Conservation (phyloP, 2,888 invertebrate genomes). For the Apodemia mormo region DNA sequence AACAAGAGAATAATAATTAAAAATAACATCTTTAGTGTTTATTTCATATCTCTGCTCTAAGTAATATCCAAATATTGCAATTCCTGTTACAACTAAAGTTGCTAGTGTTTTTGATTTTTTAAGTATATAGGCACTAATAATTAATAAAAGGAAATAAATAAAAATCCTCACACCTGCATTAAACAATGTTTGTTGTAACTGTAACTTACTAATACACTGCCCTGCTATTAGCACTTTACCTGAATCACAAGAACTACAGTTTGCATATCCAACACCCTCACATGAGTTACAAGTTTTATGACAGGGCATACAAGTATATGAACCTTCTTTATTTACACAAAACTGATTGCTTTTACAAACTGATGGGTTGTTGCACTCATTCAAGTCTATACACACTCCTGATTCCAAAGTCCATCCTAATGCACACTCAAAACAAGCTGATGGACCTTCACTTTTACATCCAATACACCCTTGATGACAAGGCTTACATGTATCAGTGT, state of each 20-base stretch:
- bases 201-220: conserved; percentile 54
- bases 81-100: conserved; percentile 48
- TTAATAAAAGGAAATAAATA: conserved; percentile 53
- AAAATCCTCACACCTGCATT: conserved; percentile 40
- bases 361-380: conserved; percentile 87
- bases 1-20: conserved; percentile 20
- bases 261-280: conserved; percentile 90
- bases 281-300: conserved; percentile 92
- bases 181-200: conserved; percentile 47
- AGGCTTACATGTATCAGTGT: conserved; percentile 85
- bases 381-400: conserved; percentile 89
- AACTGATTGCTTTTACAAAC: conserved; percentile 86
- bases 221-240: conserved; percentile 54
- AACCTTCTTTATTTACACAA: conserved; percentile 93
- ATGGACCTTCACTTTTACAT: conserved; percentile 87
- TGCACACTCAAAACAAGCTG: conserved; percentile 77
- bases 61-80: conserved; percentile 55
- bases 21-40: conserved; percentile 31
- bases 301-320: conserved; percentile 89
- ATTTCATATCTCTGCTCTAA: conserved; percentile 46
- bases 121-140: conserved; percentile 51
- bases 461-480: conserved; percentile 91
- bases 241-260: conserved; percentile 89
- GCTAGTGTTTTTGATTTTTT: conserved; percentile 48
- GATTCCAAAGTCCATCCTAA: conserved; percentile 88